A percentile compares a stretch with the other conserved stretches of the same genome.
phyloP scores from a whole-genome alignment of 2,888 invertebrate species.

The Standfussiana lucernea region DNA sequence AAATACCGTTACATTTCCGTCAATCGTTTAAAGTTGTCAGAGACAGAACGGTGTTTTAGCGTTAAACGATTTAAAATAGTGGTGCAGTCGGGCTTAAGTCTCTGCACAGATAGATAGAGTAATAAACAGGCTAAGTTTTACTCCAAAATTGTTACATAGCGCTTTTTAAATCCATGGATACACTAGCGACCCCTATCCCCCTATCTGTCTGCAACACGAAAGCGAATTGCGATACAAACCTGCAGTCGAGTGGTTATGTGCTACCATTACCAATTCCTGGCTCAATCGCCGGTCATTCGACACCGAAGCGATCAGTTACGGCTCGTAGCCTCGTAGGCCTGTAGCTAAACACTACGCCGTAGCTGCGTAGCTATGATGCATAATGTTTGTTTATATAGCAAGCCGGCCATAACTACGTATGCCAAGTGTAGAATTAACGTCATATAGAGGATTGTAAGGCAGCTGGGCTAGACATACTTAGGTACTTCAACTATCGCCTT shows the following conservation, averaged over 20 bases:
- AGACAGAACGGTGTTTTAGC: not conserved
- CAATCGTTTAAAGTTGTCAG: not conserved
- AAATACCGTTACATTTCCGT: not conserved
- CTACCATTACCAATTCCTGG: not conserved
- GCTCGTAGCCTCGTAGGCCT: constrained; percentile 48
- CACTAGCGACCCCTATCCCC: not conserved
- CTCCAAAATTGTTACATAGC: not conserved
- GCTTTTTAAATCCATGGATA: not conserved
- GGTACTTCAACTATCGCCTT: not conserved
- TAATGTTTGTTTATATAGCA: constrained; percentile 11
- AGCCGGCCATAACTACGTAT: no score
- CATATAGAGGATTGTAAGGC: not conserved
- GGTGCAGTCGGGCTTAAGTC: not conserved
- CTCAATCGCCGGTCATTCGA: constrained; percentile 12
- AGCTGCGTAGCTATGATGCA: constrained; percentile 33
- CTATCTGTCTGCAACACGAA: not conserved
- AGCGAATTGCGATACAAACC: not conserved
- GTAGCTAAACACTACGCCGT: constrained; percentile 53
- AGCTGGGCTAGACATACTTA: not conserved
- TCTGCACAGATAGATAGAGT: not conserved
- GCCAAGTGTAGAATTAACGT: not conserved
- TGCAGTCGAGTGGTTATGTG: not conserved
- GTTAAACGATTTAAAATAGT: not conserved
- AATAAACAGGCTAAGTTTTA: not conserved
- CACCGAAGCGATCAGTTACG: not conserved